Evolutionary conservation across 2,113 vertebrate species (phyloP).

Genomic region (Hippopotamus amphibius): DNA sequence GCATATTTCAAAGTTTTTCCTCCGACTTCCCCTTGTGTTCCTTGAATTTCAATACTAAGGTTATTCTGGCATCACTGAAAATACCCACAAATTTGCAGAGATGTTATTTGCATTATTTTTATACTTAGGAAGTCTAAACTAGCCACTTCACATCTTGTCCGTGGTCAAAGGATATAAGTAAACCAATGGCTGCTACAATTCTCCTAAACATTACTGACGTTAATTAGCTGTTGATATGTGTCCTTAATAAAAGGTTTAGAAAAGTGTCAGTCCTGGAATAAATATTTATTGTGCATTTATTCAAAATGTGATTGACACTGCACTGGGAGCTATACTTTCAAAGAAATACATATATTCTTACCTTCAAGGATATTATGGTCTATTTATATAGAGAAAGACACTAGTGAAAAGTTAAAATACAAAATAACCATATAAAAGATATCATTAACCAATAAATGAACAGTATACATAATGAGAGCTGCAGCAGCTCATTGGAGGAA

Average conservation of each 20-base stretch:
- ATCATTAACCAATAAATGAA: background rate
- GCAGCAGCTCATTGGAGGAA: background rate
- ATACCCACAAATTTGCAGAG: background rate
- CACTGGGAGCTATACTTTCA: background rate
- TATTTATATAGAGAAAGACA: background rate
- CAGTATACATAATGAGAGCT: background rate
- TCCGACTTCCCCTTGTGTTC: background rate
- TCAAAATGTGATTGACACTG: background rate
- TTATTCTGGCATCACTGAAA: slow-evolving; percentile 13
- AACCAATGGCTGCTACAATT: background rate
- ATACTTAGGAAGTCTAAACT: background rate
- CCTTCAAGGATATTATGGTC: background rate
- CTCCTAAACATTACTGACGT: background rate
- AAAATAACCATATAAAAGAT: background rate
- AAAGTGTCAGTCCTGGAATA: background rate
- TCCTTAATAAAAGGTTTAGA: background rate
- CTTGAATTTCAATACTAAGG: background rate
- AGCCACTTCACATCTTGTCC: background rate
- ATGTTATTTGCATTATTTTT: background rate
- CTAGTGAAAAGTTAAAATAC: background rate
- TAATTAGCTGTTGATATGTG: background rate
- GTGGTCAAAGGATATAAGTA: background rate
- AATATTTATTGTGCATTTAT: background rate
- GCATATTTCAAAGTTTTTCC: background rate
- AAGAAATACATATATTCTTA: background rate